Percentiles rank a stretch among this genome's conserved stretches.
phyloP scores from a whole-genome alignment of 2,888 invertebrate species.

The Plusia festucae region DNA sequence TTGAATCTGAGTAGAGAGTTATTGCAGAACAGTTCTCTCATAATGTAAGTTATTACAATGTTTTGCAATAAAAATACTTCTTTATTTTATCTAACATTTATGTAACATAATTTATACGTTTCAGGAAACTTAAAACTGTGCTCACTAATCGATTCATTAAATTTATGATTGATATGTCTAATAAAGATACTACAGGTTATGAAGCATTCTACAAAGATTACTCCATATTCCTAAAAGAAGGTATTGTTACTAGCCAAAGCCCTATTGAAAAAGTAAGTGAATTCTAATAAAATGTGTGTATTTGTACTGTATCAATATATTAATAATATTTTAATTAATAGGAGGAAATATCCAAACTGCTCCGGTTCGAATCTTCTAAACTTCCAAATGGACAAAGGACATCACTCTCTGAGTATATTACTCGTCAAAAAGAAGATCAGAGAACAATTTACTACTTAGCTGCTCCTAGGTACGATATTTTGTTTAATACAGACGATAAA shows the following conservation, averaged over 20 bases:
- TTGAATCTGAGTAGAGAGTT: constrained; percentile 98
- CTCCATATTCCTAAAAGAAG: constrained; percentile 98
- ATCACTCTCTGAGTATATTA: constrained; percentile 94
- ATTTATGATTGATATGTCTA: constrained; percentile 95
- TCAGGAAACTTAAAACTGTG: constrained; percentile 94
- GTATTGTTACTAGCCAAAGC: constrained; percentile 95
- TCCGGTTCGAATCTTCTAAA: constrained; percentile 97
- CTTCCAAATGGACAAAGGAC: constrained; percentile 92
- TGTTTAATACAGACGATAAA: not conserved
- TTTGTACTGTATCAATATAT: not conserved
- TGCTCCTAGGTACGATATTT: constrained; percentile 93
- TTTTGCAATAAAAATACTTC: too few relatives aligned
- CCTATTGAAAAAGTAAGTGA: constrained; percentile 93
- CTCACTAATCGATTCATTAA: constrained; percentile 95
- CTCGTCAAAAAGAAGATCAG: constrained; percentile 93
- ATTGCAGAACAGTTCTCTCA: constrained; percentile 97
- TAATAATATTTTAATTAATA: constrained; percentile 65
- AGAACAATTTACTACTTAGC: constrained; percentile 97
- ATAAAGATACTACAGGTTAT: constrained; percentile 95
- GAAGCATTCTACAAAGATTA: constrained; percentile 97
- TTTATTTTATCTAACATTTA: too few relatives aligned
- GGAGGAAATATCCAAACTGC: constrained; percentile 97
- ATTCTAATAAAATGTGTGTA: not conserved
- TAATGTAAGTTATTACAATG: constrained; percentile 93
- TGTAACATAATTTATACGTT: constrained; percentile 48